Evolutionary conservation across 2,888 invertebrate species (phyloP), one percentile per base, ranked within the genome.

Genomic region (Piscicola geometra): DNA sequence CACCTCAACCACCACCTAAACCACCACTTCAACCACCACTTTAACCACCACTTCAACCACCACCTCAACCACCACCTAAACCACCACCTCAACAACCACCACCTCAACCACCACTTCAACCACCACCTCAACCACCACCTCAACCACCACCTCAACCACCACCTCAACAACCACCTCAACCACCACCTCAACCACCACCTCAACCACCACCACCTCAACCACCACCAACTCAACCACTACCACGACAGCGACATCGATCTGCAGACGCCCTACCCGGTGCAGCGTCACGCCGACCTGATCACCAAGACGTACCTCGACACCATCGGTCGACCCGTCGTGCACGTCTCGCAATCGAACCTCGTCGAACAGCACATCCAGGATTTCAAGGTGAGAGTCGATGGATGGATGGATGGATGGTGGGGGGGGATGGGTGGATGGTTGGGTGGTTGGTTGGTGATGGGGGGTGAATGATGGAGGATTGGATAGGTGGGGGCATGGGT

Each of bases 341-440:
- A 96, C 75, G 88, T 89, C 0, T 92, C 93, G 85, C 88, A 88
- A 80, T 89, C 87, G 30, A 95, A 97, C 87, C 87, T 99, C 78
- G 94, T 96, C 0, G 96, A 98, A 83, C 92, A 93, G 83, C 99
- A 99, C 84, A 98, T 98, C 82, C 92, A 94, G 86, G 93, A 94
- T 86, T 93, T 99, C 85, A 91, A 92, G 86, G 87, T 88, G 81
- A 79, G n/a, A n/a, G 52, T 50, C 52, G 18, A 15, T 50, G n/a
- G n/a, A n/a, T 5, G 60, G 25, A 18, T 25, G 21, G n/a, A 18
- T 18, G 12, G n/a, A n/a, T 15, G 15, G 41, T 15, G 5, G 41
- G 5, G 15, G 12, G 15, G 9, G n/a, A 9, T 56, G n/a, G 25
- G 3, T 21, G n/a, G n/a, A 56, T 15, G 3, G n/a, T n/a, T n/a